Evolutionary conservation across 2,113 vertebrate genomes (phyloP), one percentile per base, ranked within the genome.

Genomic region (Stictonetta naevosa): DNA sequence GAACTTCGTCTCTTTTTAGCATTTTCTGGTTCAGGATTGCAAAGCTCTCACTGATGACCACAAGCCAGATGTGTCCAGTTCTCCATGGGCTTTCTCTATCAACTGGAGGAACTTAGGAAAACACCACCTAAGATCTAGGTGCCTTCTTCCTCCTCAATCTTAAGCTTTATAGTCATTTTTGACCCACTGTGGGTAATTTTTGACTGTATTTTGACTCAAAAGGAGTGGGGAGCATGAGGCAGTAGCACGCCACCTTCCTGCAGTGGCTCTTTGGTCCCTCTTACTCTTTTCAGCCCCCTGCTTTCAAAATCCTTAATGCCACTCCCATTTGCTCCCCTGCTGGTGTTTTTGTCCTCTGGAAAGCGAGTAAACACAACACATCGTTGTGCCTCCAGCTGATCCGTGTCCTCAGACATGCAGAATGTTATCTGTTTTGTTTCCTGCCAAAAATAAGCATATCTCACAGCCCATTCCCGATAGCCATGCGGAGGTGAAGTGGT

Each of bases 361-460:
- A 83, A 82, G 21, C 29, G 40, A 85, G 63, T 86, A 66, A 75
- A 26, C 56, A 7, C 22, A 20, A 16, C 23, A 0, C 22, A 0
- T 40, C 3, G 3, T 17, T 0, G 11, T 36, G 46, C 25, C n/a
- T 88, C 26, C 23, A 46, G 64, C 73, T 59, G 36, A 46, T 68
- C 42, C 17, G 3, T 0, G 1, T 40, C 38, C 48, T 21, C 2
- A 12, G 73, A 2, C 59, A 0, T 21, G 28, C 34, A 36, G 69
- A 40, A 11, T 4, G 2, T 91, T 95, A 92, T 84, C 92, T 82
- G 77, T 86, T 85, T 62, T 82, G 73, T 69, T 91, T 79, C 66
- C 31, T 92, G 77, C 88, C 92, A 75, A 88, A 93, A 92, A 93
- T 93, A 89, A 93, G 62, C 1, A 0, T 64, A 13, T 74, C 79